Conservation (phyloP, 1,140 invertebrate genomes). For the Oedothorax gibbosus region DNA sequence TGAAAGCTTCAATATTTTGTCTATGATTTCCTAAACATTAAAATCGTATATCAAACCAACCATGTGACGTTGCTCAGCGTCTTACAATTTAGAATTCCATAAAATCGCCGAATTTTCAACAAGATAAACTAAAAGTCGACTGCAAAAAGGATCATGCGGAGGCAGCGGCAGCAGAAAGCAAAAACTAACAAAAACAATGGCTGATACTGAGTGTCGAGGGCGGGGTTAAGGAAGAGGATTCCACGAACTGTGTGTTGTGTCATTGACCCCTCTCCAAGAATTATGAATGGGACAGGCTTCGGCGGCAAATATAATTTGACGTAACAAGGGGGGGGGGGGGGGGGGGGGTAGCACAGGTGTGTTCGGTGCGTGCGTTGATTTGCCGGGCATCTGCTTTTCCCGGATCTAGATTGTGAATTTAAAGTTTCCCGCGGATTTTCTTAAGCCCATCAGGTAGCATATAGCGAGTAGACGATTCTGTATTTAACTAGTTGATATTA, state of each 20-base stretch:
- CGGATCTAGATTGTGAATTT: slow-evolving; percentile 17
- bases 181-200: slow-evolving; percentile 1
- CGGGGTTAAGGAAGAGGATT: slow-evolving; percentile 32
- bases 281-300: slow-evolving; percentile 40
- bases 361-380: slow-evolving; percentile 31
- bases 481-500: too few relatives aligned
- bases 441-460: too few relatives aligned
- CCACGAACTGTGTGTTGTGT: slow-evolving; percentile 32
- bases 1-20: too few relatives aligned
- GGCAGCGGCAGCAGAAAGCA: background rate
- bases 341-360: slow-evolving; percentile 20
- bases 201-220: slow-evolving; percentile 17
- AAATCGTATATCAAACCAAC: too few relatives aligned
- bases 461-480: too few relatives aligned
- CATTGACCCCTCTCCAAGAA: slow-evolving; percentile 35
- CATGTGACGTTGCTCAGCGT: too few relatives aligned
- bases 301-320: slow-evolving; percentile 30
- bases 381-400: slow-evolving; percentile 10
- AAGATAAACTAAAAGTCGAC: too few relatives aligned
- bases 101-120: too few relatives aligned
- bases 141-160: too few relatives aligned
- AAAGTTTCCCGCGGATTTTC: too few relatives aligned
- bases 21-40: too few relatives aligned
- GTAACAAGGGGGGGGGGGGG: slow-evolving; percentile 15
- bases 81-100: too few relatives aligned